phyloP scores from a whole-genome alignment of 2,888 invertebrate genomes.

The Rotaria macrura region DNA sequence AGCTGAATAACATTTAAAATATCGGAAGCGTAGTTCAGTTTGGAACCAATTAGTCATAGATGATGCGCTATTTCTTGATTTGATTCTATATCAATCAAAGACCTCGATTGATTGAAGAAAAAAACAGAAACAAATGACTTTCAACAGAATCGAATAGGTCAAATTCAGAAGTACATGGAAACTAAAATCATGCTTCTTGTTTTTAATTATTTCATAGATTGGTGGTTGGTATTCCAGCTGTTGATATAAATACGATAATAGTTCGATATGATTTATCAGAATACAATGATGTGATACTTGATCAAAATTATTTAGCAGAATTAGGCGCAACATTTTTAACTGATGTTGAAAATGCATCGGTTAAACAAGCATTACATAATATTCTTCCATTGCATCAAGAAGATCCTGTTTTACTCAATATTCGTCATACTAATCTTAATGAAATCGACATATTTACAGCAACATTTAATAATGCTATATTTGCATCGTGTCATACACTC shows the following conservation, averaged over 20 bases:
- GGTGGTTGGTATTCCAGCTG: not conserved
- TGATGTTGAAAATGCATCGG: not conserved
- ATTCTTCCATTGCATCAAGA: not conserved
- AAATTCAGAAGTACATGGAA: too few relatives aligned
- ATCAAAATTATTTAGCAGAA: not conserved
- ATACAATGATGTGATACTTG: not conserved
- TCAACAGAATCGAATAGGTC: too few relatives aligned
- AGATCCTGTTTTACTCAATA: not conserved
- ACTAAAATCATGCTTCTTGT: not conserved
- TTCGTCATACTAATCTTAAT: slow-evolving; percentile 6
- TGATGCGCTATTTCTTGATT: too few relatives aligned
- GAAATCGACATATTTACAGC: slow-evolving; percentile 18
- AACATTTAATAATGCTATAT: not conserved
- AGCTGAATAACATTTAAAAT: too few relatives aligned
- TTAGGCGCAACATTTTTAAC: not conserved
- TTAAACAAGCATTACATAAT: not conserved
- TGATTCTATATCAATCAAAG: too few relatives aligned
- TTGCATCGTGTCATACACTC: not conserved
- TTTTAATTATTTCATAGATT: not conserved
- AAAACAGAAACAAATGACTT: too few relatives aligned
- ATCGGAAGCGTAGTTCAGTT: too few relatives aligned
- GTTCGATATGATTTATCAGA: not conserved
- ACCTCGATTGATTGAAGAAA: too few relatives aligned
- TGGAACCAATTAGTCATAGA: too few relatives aligned
- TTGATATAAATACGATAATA: not conserved